phyloP scores from a whole-genome alignment of 1,140 invertebrate genomes.

The Aphelinus certus region DNA sequence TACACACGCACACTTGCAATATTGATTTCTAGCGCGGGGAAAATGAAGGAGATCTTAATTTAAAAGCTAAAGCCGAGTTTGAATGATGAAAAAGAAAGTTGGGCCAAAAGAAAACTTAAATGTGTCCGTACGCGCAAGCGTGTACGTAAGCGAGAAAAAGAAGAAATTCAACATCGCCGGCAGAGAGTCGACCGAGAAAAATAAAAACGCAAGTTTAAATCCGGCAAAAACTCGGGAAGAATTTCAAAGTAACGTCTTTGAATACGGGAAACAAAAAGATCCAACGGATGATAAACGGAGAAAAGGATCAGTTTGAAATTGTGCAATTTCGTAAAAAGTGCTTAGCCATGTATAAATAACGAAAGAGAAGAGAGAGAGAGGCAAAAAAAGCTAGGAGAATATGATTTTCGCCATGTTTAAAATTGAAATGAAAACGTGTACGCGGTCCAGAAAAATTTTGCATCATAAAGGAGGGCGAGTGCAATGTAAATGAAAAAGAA shows the following conservation, averaged over 20 bases:
- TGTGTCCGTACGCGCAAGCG: not conserved
- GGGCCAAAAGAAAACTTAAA: constrained; percentile 17
- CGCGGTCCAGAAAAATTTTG: not conserved
- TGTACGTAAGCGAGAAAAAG: constrained; percentile 11
- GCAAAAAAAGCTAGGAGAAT: not conserved
- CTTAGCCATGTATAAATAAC: not conserved
- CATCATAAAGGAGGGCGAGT: constrained; percentile 18
- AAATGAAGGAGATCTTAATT: constrained; percentile 9
- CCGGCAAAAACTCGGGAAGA: constrained; percentile 15
- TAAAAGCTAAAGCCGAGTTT: constrained; percentile 21
- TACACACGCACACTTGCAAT: too few relatives aligned
- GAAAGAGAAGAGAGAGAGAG: not conserved
- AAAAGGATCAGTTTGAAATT: not conserved
- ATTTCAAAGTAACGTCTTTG: constrained; percentile 23
- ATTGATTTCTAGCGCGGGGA: not conserved
- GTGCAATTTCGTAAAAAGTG: not conserved
- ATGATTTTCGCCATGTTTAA: constrained; percentile 13
- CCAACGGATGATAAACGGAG: not conserved
- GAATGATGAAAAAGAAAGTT: constrained; percentile 31
- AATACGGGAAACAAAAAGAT: constrained; percentile 23
- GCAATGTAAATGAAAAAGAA: constrained; percentile 24
- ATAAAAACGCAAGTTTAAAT: constrained; percentile 33
- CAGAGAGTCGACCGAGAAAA: constrained; percentile 13
- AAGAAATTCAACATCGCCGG: constrained; percentile 21
- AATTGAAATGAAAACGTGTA: constrained; percentile 18